A percentile compares a stretch with the other conserved stretches of the same genome.
These are phyloP conservation scores for Stenodema calcarata DNA, from an alignment of 2,888 invertebrate genomes.

Conservation along the genomic window DNA sequence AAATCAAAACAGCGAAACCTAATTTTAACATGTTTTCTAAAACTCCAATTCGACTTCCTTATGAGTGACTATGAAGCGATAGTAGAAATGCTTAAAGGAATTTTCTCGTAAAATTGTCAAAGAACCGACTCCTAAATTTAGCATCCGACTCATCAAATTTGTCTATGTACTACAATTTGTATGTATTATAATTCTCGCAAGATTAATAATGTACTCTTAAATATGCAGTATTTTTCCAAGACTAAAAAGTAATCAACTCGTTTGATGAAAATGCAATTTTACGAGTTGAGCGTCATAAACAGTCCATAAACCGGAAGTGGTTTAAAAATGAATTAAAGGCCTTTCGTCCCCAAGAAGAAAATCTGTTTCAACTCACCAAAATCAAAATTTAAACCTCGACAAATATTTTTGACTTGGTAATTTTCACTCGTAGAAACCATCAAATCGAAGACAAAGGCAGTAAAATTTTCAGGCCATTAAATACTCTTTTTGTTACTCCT, in stretches of 20 bases:
- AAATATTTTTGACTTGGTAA: too few relatives aligned
- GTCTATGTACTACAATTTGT: background rate
- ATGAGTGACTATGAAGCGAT: constrained; percentile 25
- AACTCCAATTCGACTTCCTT: background rate
- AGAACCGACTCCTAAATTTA: background rate
- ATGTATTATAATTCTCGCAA: background rate
- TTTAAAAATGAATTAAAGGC: too few relatives aligned
- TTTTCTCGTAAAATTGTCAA: background rate
- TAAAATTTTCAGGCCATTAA: constrained; percentile 15
- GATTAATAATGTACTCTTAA: background rate
- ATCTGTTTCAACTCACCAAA: background rate
- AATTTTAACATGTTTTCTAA: background rate
- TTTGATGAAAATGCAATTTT: background rate
- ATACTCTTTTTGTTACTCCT: background rate
- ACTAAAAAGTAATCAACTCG: background rate
- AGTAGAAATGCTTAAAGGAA: constrained; percentile 18
- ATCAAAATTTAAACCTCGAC: background rate
- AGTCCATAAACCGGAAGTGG: background rate
- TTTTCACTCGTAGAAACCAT: too few relatives aligned
- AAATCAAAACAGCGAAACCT: background rate
- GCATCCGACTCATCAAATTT: background rate
- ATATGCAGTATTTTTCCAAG: background rate
- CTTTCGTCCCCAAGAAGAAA: background rate
- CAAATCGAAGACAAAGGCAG: background rate
- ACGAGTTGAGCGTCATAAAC: background rate